phyloP scores from a whole-genome alignment of 2,113 vertebrate genomes.

The Pelvicachromis taeniatus region DNA sequence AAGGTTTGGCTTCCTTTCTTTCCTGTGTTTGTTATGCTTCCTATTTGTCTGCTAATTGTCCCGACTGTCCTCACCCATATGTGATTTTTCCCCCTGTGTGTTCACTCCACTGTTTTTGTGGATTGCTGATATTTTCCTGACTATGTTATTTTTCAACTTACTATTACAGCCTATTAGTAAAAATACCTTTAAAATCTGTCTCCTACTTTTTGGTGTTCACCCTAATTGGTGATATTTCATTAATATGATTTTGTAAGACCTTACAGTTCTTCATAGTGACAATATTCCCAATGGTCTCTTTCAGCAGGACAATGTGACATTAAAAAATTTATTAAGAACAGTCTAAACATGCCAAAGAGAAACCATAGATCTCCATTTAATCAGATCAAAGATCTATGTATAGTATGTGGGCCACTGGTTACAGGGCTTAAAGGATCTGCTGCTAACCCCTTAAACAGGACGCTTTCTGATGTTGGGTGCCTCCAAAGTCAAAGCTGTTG shows the following conservation, averaged over 20 bases:
- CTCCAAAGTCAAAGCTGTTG: neutral
- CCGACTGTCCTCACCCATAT: neutral
- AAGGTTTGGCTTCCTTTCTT: neutral
- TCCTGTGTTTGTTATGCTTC: neutral
- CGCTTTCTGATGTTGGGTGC: neutral
- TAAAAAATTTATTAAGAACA: neutral
- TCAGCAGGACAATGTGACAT: neutral
- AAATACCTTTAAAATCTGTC: neutral
- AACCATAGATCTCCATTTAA: neutral
- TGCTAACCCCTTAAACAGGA: neutral
- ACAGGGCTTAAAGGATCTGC: neutral
- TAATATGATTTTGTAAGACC: neutral
- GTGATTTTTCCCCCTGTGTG: rapidly evolving
- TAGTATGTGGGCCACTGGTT: neutral
- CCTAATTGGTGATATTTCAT: neutral
- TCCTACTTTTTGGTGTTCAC: neutral
- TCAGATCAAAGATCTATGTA: neutral
- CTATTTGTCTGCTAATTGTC: neutral
- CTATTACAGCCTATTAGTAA: neutral
- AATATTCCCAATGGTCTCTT: neutral
- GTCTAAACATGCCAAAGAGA: neutral
- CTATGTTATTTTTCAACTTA: neutral
- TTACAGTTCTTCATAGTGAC: neutral
- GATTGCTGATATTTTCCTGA: neutral
- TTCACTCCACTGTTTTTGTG: neutral